Evolutionary conservation across 2,113 vertebrate species (phyloP).

Genomic region (Mormyrus iriodes): DNA sequence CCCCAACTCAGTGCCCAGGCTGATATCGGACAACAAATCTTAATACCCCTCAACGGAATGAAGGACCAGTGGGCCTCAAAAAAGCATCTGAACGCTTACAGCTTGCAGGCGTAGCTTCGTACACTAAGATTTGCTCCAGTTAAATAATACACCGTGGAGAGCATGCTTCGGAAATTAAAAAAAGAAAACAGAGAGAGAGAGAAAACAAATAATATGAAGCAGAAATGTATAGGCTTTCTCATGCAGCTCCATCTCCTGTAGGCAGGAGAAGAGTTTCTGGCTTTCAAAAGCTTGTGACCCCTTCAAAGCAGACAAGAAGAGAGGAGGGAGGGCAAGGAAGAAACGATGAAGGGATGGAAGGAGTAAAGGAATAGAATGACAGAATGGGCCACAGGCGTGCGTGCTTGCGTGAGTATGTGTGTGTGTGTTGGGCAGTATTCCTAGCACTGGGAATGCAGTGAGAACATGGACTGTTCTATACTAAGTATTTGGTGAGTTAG

Average conservation of each 20-base stretch:
- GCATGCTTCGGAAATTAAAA: constrained; percentile 48
- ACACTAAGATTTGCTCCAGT: constrained; percentile 30
- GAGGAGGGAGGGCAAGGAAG: neutral
- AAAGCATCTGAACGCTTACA: constrained; percentile 36
- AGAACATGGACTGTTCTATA: neutral
- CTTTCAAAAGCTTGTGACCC: constrained; percentile 20
- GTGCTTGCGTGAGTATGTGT: neutral
- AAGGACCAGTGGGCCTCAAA: constrained; percentile 24
- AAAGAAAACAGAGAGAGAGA: neutral
- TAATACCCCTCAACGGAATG: constrained; percentile 8
- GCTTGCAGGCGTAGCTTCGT: constrained; percentile 51
- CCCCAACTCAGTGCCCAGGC: neutral
- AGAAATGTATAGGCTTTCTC: constrained; percentile 46
- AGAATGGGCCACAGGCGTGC: constrained; percentile 10
- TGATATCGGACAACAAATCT: neutral
- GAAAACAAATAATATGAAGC: constrained; percentile 7
- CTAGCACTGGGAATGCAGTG: neutral
- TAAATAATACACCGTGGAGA: constrained; percentile 45
- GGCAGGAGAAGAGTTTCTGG: constrained; percentile 16
- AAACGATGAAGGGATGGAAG: neutral
- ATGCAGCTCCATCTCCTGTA: constrained; percentile 56
- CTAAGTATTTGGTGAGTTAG: neutral
- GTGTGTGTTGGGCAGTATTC: constrained; percentile 9
- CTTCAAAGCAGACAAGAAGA: constrained; percentile 11
- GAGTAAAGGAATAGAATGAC: constrained; percentile 11